Base-by-base conservation (phyloP, 2,797 vertebrate genomes). In the Falco rusticolus region DNA sequence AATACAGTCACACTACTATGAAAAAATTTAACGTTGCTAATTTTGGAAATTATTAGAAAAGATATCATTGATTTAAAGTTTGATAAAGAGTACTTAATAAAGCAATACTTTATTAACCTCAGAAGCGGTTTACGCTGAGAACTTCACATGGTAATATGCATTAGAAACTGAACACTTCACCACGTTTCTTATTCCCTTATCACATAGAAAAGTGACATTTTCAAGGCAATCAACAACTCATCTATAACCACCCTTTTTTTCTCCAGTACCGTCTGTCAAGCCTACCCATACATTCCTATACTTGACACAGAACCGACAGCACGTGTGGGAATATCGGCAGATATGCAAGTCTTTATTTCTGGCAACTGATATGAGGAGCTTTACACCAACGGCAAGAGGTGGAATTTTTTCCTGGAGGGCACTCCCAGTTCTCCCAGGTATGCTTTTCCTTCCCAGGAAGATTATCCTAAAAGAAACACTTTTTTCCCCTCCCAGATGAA, bases 181-280 rank as follows among this genome's bases (percentile, higher is more conserved):
- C 78, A 96, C 59, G 60, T 41, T 94, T 94, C 37, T 90, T 60
- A 70, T 94, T 96, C 70, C 78, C 41, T 70, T 74, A 90, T 39
- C 91, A 89, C 86, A 85, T 5, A 69, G 69, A 68, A 93, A 96
- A 96, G 60, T 82, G 54, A 56, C 63, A 95, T 88, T 97, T 96
- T 95, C 79, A 84, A 97, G 93, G 78, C 50, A 66, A 96, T 95
- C 84, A 96, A 89, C 54, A 97, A 81, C 68, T 94, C 61, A 50
- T 85, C 89, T 93, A 87, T 93, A 95, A 92, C 5, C 33, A 50
- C 31, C 45, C 48, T 83, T 50, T 94, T 92, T 92, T 76, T 34
- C 60, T 63, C 54, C 68, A 69, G 34, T 65, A 93, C 63, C 1
- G 76, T 94, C 90, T 97, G 93, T 94, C 71, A 84, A 93, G 71